These are phyloP conservation scores for Irena cyanogastra DNA, from an alignment of 2,113 vertebrate species.

Conservation along the genomic window DNA sequence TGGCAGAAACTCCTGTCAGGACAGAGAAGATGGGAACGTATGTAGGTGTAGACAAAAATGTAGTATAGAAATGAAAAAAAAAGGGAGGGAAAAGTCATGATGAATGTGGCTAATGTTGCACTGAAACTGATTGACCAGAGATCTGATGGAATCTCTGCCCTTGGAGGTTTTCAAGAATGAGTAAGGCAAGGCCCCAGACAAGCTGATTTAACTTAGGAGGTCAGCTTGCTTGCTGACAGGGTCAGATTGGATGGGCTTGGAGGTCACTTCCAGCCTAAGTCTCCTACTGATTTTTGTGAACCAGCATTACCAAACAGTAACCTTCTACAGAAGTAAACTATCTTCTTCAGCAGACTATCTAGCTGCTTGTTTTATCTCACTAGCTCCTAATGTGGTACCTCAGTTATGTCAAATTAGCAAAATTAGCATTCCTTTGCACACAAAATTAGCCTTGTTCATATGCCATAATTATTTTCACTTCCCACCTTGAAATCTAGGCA, in stretches of 20 bases:
- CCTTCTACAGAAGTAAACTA: background rate
- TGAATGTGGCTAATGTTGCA: background rate
- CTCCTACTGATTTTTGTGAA: background rate
- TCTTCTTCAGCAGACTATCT: background rate
- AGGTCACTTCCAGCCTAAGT: background rate
- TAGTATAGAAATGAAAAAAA: background rate
- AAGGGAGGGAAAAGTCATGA: accelerated
- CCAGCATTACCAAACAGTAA: background rate
- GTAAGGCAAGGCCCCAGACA: background rate
- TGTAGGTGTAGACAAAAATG: accelerated
- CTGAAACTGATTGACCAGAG: background rate
- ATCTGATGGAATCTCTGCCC: background rate
- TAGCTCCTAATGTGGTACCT: background rate
- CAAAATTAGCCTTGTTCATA: background rate
- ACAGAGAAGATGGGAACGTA: background rate
- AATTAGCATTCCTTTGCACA: background rate
- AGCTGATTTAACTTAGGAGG: background rate
- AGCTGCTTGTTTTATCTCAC: background rate
- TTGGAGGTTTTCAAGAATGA: background rate
- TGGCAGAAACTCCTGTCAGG: background rate
- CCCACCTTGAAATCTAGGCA: background rate
- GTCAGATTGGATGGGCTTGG: background rate
- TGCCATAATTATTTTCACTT: background rate
- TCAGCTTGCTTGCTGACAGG: background rate
- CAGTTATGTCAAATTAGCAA: background rate